These are phyloP conservation scores for Urosaurus nigricauda DNA, from an alignment of 2,797 vertebrate genomes.

Conservation along the genomic window DNA sequence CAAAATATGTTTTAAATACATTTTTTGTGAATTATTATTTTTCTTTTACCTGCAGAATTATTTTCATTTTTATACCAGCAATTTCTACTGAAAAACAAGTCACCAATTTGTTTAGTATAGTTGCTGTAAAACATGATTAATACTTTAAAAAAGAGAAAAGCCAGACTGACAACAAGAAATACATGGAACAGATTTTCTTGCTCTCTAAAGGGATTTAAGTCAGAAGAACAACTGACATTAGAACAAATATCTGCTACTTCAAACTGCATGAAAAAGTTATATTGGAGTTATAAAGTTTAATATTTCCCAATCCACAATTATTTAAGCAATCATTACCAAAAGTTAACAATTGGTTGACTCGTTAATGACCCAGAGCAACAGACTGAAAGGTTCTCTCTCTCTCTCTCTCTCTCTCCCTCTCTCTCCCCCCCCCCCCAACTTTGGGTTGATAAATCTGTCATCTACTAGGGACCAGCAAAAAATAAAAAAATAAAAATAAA, in stretches of 20 bases:
- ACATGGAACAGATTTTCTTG: background rate
- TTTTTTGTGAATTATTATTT: background rate
- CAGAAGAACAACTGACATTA: background rate
- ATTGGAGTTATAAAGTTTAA: constrained; percentile 23
- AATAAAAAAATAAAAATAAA: constrained; percentile 24
- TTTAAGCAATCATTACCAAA: constrained; percentile 47
- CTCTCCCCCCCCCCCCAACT: too few relatives aligned
- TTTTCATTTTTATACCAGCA: constrained; percentile 18
- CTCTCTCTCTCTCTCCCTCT: too few relatives aligned
- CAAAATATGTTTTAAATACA: background rate
- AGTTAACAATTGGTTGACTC: constrained; percentile 45
- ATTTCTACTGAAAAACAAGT: background rate
- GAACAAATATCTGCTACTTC: background rate
- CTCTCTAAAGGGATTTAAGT: background rate
- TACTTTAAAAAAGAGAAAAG: background rate
- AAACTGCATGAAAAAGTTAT: constrained; percentile 26
- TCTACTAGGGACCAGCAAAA: constrained; percentile 57
- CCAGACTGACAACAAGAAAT: constrained; percentile 10
- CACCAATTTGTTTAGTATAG: background rate
- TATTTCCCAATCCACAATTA: constrained; percentile 43
- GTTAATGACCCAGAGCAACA: constrained; percentile 51
- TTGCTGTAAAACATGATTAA: background rate
- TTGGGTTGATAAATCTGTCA: constrained; percentile 63
- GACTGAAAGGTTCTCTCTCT: background rate
- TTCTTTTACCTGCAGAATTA: background rate